A percentile compares a stretch with the other conserved stretches of the same genome.
These are phyloP conservation scores for Cyprinodon diabolis DNA, from an alignment of 2,797 vertebrate genomes.

Conservation along the genomic window DNA sequence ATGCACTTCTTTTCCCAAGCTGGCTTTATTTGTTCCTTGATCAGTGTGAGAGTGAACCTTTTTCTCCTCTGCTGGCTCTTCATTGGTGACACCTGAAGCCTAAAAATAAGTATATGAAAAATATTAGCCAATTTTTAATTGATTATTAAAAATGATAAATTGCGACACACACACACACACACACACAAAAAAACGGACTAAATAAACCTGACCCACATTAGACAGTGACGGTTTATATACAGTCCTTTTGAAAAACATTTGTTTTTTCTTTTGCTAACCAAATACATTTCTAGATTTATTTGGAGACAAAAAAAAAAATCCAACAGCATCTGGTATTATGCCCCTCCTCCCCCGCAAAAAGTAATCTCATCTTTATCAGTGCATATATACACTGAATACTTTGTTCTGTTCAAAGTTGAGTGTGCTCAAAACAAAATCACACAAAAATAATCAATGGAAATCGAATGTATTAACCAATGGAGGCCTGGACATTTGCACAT, in stretches of 20 bases:
- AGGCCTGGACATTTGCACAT: too few relatives aligned
- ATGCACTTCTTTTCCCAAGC: constrained; percentile 56
- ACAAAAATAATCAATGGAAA: too few relatives aligned
- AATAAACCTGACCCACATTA: neutral
- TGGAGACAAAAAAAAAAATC: neutral
- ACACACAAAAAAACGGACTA: neutral
- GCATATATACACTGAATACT: too few relatives aligned
- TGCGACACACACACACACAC: neutral
- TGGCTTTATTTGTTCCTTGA: constrained; percentile 10
- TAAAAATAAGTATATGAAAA: constrained; percentile 36
- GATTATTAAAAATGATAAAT: neutral
- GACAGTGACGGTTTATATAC: neutral
- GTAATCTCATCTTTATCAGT: too few relatives aligned
- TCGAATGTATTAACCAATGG: too few relatives aligned
- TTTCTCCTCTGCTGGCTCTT: constrained; percentile 21
- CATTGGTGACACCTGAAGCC: constrained; percentile 45
- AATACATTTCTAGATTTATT: neutral
- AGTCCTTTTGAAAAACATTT: neutral
- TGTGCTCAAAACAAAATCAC: too few relatives aligned
- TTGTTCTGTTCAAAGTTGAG: too few relatives aligned
- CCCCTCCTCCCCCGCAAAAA: too few relatives aligned
- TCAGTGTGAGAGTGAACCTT: constrained; percentile 19
- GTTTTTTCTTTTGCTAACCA: neutral
- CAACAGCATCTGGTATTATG: neutral
- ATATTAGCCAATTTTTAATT: constrained; percentile 9